Base-by-base conservation (phyloP, 2,888 invertebrate genomes). In the Philaethria dido region DNA sequence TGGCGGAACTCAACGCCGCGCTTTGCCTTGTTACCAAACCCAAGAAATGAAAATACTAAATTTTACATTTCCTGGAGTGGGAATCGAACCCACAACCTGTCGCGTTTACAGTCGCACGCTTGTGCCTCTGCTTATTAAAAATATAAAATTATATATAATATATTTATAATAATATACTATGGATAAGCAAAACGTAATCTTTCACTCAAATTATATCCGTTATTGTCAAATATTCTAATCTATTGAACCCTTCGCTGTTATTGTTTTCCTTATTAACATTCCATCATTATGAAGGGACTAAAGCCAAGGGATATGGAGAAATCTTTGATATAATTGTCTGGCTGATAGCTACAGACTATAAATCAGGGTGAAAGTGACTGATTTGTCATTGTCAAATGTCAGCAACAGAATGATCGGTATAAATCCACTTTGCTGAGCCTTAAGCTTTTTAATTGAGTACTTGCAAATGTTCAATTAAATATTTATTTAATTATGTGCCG, bases 301-400 rank as follows among this genome's bases (percentile, higher is more conserved):
- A 16, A 59, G 25, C 29, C 44, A 33, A 54, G 39, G 45, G 39
- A 62, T 29, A n/a, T 18, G 4, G 9, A 44, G 42, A 18, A 59
- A 59, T 39, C 47, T 25, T 45, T 52, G 50, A 36, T 63, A 33
- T 33, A 39, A 45, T 16, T 33, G 55, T 64, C 45, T 55, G 20
- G 44, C n/a, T 47, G 55, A 45, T 59, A 18, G 29, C 42, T 29
- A 59, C 16, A 42, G 16, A 74, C 73, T 75, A 84, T 85, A 80
- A 83, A 84, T 86, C 82, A 83, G 74, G 42, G 9, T 33, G 73
- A 73, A 77, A 77, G 80, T 81, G 81, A 78, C 82, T 80, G 77
- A 86, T 88, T 83, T 84, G 83, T 86, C 80, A 82, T 78, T 85
- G 87, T 86, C 87, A 62, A 74, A 36, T 67, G 63, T 64, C 79